Percentiles rank a stretch among this genome's conserved stretches.
Conservation (phyloP, 2,113 vertebrate genomes). For the Nibea coibor region DNA sequence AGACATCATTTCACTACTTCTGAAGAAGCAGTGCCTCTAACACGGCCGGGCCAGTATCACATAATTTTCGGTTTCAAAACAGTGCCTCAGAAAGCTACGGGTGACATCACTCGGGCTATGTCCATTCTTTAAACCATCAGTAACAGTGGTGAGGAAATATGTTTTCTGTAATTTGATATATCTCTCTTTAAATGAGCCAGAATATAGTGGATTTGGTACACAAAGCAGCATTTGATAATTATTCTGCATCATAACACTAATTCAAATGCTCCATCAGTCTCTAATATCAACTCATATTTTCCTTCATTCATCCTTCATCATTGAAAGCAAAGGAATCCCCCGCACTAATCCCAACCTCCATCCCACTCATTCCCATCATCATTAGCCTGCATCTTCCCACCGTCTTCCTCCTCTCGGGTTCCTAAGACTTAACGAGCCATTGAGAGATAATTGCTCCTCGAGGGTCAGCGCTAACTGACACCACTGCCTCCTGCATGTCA, state of each 20-base stretch:
- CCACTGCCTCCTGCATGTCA: constrained; percentile 49
- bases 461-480: constrained; percentile 59
- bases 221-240: constrained; percentile 12
- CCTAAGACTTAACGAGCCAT: constrained; percentile 59
- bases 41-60: too few species aligned
- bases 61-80: too few species aligned
- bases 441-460: constrained; percentile 71
- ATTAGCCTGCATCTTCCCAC: constrained; percentile 25
- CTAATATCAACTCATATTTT: constrained; percentile 18
- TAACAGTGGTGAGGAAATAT: background rate
- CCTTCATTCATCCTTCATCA: too few species aligned
- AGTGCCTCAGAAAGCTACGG: too few species aligned
- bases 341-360: constrained; percentile 11
- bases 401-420: constrained; percentile 29
- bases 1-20: too few species aligned
- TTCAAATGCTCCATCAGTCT: constrained; percentile 15
- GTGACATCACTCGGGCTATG: too few species aligned
- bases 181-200: background rate
- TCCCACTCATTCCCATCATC: constrained; percentile 16
- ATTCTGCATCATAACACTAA: constrained; percentile 35
- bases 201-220: background rate
- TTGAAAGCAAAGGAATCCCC: constrained; percentile 7
- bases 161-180: background rate
- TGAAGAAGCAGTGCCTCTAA: too few species aligned
- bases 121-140: too few species aligned